phyloP scores from a whole-genome alignment of 2,113 vertebrate genomes.

The Hemiprocne comata region DNA sequence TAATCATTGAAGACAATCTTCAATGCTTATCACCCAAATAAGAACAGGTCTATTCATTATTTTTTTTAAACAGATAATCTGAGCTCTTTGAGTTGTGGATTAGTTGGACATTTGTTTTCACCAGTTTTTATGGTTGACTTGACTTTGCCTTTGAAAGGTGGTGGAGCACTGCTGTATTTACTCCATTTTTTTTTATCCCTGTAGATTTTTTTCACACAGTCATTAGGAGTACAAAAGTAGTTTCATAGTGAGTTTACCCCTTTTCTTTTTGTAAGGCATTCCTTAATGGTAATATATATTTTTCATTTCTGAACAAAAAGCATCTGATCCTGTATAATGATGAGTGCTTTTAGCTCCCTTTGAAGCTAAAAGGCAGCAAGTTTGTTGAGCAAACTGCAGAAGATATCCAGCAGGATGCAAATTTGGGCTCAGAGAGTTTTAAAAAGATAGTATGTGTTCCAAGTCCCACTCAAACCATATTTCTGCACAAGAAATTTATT shows the following conservation, averaged over 20 bases:
- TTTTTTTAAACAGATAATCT: slow-evolving; percentile 21
- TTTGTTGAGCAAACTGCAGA: neutral
- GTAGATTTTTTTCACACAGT: slow-evolving; percentile 26
- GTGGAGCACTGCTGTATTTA: slow-evolving; percentile 28
- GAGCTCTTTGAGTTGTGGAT: slow-evolving; percentile 30
- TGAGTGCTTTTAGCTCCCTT: neutral
- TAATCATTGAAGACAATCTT: slow-evolving; percentile 47
- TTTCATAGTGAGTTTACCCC: neutral
- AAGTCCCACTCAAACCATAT: neutral
- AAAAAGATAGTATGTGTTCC: neutral
- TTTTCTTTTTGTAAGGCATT: slow-evolving; percentile 45
- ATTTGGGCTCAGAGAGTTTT: neutral
- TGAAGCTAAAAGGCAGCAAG: neutral
- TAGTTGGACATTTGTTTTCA: slow-evolving; percentile 30
- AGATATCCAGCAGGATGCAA: neutral
- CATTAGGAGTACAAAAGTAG: slow-evolving; percentile 44
- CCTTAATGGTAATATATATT: neutral
- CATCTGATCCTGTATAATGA: slow-evolving; percentile 18
- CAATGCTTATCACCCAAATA: slow-evolving; percentile 20
- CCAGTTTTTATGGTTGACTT: neutral
- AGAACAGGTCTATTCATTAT: neutral
- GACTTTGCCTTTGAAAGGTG: slow-evolving; percentile 31
- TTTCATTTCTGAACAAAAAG: slow-evolving; percentile 12
- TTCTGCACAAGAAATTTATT: neutral
- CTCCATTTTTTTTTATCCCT: slow-evolving; percentile 34